Evolutionary conservation across 2,113 vertebrate species (phyloP), one percentile per base, ranked within the genome.

Genomic region (Paradisaea rubra): DNA sequence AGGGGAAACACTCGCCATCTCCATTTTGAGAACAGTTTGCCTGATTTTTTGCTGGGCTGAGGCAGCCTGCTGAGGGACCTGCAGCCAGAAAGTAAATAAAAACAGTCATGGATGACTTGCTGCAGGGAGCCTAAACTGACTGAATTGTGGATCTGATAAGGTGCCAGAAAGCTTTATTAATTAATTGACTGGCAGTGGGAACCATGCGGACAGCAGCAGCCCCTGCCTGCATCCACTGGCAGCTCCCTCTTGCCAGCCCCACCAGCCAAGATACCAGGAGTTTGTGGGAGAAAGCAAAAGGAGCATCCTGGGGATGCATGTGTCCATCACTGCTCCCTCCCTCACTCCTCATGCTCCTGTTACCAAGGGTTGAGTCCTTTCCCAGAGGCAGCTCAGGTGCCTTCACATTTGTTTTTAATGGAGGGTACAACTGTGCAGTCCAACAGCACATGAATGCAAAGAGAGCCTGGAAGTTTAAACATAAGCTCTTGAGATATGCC

Each of bases 281-380:
- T 6, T 5, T 17, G 20, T 1, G 3, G 14, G 15, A 44, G 19
- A 20, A 63, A 33, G 66, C 13, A 85, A 49, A 70, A 54, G 65
- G 42, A 54, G 8, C 6, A 9, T 57, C 27, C 37, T 2, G 4
- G 33, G 2, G 0, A 61, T 23, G 25, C 28, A 6, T 2, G 0
- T 13, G 30, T 44, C 23, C 4, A 1, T 16, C 30, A 20, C 44
- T 6, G 30, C 10, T 81, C 25, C 65, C 20, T 81, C 37, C 37
- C 19, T 37, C 28, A 1, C 20, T 52, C n/a, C 69, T 52, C 7
- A 1, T 0, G 0, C 25, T 71, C 31, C 42, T 4, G 0, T 52
- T 49, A 44, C 4, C 30, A 16, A 79, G 44, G 31, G 13, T 42
- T 63, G 60, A 6, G 11, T 42, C 19, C 15, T 11, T 13, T 1